These are phyloP conservation scores for Procambarus virginalis DNA, from an alignment of 1,140 invertebrate genomes.

Conservation along the genomic window DNA sequence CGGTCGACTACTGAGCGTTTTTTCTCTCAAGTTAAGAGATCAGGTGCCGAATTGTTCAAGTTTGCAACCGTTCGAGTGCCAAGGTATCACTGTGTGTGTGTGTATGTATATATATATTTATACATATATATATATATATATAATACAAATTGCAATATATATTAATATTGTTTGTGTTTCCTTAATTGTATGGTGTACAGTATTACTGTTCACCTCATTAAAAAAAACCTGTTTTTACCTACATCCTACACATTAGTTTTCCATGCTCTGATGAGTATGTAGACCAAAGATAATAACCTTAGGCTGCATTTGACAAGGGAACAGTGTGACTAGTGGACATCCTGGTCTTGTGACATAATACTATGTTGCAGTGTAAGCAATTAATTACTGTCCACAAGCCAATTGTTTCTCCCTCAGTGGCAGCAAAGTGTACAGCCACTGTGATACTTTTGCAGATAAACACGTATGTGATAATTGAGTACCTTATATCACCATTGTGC, in stretches of 20 bases:
- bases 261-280: constrained; percentile 24
- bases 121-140: too few species aligned
- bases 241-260: background rate
- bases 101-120: too few species aligned
- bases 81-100: too few species aligned
- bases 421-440: constrained; percentile 23
- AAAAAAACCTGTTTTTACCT: constrained; percentile 6
- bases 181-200: background rate
- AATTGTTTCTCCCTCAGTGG: constrained; percentile 21
- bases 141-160: constrained; percentile 9
- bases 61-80: too few species aligned
- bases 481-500: constrained; percentile 55
- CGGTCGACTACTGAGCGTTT: too few species aligned
- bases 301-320: background rate
- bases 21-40: too few species aligned
- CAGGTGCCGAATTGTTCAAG: too few species aligned
- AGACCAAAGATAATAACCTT: constrained; percentile 34
- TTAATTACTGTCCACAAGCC: constrained; percentile 22
- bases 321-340: background rate
- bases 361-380: background rate
- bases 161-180: background rate
- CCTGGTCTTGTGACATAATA: constrained; percentile 11
- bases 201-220: constrained; percentile 7
- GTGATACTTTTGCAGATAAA: constrained; percentile 31
- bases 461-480: constrained; percentile 57